Evolutionary conservation across 2,797 vertebrate genomes (phyloP).

Genomic region (Chiloscyllium punctatum): DNA sequence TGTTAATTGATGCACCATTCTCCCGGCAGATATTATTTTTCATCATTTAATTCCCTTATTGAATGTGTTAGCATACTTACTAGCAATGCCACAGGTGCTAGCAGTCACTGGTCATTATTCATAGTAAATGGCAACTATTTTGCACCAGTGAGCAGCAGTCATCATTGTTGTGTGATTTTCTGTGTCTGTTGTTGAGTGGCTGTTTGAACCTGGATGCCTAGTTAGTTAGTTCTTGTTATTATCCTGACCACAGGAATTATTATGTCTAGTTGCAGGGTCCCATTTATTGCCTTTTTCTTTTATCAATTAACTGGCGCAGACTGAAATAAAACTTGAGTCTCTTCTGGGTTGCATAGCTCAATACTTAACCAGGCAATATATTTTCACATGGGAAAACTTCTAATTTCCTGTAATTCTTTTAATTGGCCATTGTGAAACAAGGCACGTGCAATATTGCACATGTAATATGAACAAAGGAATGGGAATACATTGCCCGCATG

Average conservation of each 20-base stretch:
- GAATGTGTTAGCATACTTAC: not conserved
- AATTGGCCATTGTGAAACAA: not conserved
- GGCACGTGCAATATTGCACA: not conserved
- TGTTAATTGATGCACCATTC: not conserved
- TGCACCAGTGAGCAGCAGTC: not conserved
- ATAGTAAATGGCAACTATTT: not conserved
- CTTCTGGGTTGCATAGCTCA: not conserved
- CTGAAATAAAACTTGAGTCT: not conserved
- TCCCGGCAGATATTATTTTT: not conserved
- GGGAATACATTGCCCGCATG: too few species aligned
- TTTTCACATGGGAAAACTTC: not conserved
- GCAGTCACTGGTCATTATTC: not conserved
- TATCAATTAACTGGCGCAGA: not conserved
- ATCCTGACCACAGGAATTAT: not conserved
- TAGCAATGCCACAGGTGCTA: not conserved
- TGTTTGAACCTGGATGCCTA: not conserved
- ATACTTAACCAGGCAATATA: not conserved
- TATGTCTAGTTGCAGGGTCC: not conserved
- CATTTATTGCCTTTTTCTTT: not conserved
- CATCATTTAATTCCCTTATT: not conserved
- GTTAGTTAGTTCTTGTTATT: not conserved
- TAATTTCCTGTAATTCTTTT: not conserved
- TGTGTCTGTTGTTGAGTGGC: not conserved
- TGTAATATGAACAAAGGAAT: too few species aligned
- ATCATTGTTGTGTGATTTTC: not conserved